phyloP scores from a whole-genome alignment of 2,113 vertebrate genomes.

The Pipra filicauda region DNA sequence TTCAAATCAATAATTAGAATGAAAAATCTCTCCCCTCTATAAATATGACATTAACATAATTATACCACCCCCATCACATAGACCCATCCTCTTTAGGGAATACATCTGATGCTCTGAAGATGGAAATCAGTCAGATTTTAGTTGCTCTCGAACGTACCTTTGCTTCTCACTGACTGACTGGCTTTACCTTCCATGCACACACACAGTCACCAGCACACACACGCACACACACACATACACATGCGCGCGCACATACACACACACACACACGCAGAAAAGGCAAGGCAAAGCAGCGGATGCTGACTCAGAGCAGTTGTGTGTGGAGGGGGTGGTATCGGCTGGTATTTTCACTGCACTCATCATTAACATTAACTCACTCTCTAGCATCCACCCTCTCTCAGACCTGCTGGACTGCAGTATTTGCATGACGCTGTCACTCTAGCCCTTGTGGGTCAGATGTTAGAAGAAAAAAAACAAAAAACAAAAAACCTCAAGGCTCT shows the following conservation, averaged over 20 bases:
- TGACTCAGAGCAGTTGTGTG: conserved; percentile 84
- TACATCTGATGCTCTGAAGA: conserved; percentile 85
- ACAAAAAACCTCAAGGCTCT: conserved; percentile 50
- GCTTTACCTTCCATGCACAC: conserved; percentile 79
- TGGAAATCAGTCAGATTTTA: conserved; percentile 86
- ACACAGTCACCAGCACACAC: conserved; percentile 69
- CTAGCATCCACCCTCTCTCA: conserved; percentile 81
- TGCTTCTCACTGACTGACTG: conserved; percentile 85
- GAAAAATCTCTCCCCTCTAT: conserved; percentile 82
- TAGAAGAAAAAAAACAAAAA: conserved; percentile 19
- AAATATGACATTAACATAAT: conserved; percentile 88
- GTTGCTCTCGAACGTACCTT: conserved; percentile 86
- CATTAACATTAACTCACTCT: conserved; percentile 81
- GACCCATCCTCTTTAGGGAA: conserved; percentile 86
- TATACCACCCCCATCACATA: conserved; percentile 81
- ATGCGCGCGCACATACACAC: not conserved
- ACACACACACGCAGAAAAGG: conserved; percentile 53
- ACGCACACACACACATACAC: conserved; percentile 42
- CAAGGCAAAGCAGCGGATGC: conserved; percentile 79
- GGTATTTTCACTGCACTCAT: conserved; percentile 82
- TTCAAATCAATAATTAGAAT: conserved; percentile 83
- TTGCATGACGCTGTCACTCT: conserved; percentile 81
- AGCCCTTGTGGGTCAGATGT: conserved; percentile 79
- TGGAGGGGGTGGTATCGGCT: conserved; percentile 79
- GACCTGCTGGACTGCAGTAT: conserved; percentile 81